Conservation (phyloP, 2,797 vertebrate genomes). For the Rousettus madagascariensis region DNA sequence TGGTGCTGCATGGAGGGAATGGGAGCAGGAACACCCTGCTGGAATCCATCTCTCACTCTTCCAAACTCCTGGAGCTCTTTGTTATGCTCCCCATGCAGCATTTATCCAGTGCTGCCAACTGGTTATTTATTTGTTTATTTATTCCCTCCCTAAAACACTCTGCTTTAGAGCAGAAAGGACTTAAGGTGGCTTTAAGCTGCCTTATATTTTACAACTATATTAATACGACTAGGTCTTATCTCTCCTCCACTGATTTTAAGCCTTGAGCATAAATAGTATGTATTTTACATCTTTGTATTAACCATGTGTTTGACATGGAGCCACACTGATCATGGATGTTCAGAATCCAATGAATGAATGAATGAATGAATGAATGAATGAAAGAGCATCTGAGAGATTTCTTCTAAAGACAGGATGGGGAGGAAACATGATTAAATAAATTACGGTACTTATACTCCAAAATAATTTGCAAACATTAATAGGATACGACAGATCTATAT, state of each 20-base stretch:
- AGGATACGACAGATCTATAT: background rate
- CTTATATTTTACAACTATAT: background rate
- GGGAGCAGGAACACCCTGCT: background rate
- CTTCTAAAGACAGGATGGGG: background rate
- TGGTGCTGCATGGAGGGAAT: background rate
- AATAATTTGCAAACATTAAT: background rate
- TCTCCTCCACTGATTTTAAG: background rate
- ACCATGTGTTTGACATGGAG: background rate
- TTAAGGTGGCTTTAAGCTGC: background rate
- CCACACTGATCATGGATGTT: background rate
- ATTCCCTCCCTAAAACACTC: background rate
- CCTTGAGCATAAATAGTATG: background rate
- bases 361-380: background rate
- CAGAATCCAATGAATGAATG: background rate
- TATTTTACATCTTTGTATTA: background rate
- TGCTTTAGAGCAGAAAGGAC: background rate
- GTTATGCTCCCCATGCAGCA: background rate
- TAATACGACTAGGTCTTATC: background rate
- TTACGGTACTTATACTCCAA: background rate
- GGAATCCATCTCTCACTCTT: background rate
- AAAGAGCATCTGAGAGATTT: background rate
- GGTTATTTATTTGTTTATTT: constrained; percentile 57
- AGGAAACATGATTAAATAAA: background rate
- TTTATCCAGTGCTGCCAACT: background rate
- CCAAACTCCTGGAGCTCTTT: background rate